A percentile compares a stretch with the other conserved stretches of the same genome.
Conservation (phyloP, 1,140 invertebrate species). For the Brachionus calyciflorus region DNA sequence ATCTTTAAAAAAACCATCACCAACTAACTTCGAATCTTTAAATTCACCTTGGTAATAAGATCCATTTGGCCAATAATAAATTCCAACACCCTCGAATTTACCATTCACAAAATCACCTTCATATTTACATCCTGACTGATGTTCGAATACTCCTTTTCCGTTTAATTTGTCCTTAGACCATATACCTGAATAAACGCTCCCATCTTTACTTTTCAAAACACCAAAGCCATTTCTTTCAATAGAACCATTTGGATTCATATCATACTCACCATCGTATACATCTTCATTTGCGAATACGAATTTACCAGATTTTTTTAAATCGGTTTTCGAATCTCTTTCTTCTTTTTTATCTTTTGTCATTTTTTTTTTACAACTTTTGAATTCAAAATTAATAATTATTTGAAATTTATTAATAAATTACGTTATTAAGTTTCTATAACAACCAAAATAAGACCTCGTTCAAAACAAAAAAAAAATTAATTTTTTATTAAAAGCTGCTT, state of each 20-base stretch:
- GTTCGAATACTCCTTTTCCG: slow-evolving; percentile 23
- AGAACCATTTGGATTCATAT: not conserved
- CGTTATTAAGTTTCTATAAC: too few species aligned
- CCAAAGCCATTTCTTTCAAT: slow-evolving; percentile 23
- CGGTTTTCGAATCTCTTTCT: not conserved
- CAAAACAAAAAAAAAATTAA: not conserved
- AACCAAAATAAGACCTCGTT: too few species aligned
- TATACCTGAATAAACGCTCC: not conserved
- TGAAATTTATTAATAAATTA: too few species aligned
- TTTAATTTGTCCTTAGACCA: slow-evolving; percentile 39
- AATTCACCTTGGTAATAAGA: slow-evolving; percentile 36
- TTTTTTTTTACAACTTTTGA: not conserved
- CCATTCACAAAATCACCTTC: slow-evolving; percentile 39
- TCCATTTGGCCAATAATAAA: slow-evolving; percentile 24
- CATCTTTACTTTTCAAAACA: not conserved
- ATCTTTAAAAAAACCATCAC: slow-evolving; percentile 33
- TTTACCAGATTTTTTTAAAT: slow-evolving; percentile 21
- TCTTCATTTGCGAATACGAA: slow-evolving; percentile 46
- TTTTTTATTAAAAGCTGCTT: not conserved
- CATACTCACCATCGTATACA: slow-evolving; percentile 40
- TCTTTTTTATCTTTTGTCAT: slow-evolving; percentile 33
- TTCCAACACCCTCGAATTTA: slow-evolving; percentile 26
- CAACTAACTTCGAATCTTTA: slow-evolving; percentile 22
- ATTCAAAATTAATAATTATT: too few species aligned
- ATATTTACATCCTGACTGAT: slow-evolving; percentile 15